Conservation (phyloP, 2,888 invertebrate species). For the Serripes groenlandicus region DNA sequence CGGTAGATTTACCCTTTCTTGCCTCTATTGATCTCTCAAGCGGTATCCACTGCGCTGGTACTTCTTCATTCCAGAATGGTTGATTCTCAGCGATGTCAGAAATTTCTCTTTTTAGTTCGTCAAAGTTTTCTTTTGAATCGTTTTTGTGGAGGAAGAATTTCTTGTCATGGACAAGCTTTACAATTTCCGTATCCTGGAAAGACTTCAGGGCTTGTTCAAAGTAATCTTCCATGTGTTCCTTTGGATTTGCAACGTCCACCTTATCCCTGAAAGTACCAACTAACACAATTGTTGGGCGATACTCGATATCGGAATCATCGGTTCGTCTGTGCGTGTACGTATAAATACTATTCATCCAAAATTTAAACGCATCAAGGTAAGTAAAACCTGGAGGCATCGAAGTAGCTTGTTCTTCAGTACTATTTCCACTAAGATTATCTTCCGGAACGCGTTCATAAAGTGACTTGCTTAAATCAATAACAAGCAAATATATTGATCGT, state of each 20-base stretch:
- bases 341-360: conserved; percentile 58
- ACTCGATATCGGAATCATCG: too few species aligned
- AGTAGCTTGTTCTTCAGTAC: too few species aligned
- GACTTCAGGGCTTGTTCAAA: not conserved
- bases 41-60: conserved; percentile 55
- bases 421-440: not conserved
- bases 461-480: not conserved
- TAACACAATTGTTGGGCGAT: not conserved
- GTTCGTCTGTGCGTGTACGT: too few species aligned
- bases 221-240: not conserved
- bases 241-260: not conserved
- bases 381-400: conserved; percentile 33
- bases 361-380: conserved; percentile 56
- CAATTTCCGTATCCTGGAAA: not conserved
- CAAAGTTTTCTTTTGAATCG: not conserved
- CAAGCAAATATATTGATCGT: not conserved
- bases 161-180: not conserved
- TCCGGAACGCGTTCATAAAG: not conserved
- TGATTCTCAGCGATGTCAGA: conserved; percentile 34
- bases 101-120: conserved; percentile 35
- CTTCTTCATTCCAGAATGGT: conserved; percentile 41
- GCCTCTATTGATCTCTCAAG: conserved; percentile 40
- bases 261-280: not conserved
- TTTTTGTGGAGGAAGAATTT: not conserved
- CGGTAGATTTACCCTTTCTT: conserved; percentile 27